Base-by-base conservation (phyloP, 1,140 invertebrate genomes). In the Chymomyza costata region DNA sequence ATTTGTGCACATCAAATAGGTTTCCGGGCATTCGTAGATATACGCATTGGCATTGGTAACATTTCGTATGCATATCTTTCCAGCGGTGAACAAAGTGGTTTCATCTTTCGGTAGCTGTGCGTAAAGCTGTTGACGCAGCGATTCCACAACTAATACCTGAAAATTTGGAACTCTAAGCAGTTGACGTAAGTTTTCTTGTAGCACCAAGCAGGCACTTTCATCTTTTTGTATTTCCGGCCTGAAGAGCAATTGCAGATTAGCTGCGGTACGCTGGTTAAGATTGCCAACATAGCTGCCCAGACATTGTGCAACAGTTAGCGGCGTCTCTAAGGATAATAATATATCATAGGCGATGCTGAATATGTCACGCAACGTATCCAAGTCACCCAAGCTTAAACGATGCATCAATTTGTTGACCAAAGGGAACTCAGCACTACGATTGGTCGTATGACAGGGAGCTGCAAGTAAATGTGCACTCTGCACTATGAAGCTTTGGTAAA, bases 1-100 rank as follows among this genome's bases (percentile, higher is more conserved):
- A 49, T 74, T 80, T 5, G 55, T 74, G 50, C 80, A 83, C 25
- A 83, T 80, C 18, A 83, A 21, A 44, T 61, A 70, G 2, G 80
- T 82, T 19, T 74, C 59, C 6, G 80, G 62, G 5, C 80, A 83
- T 39, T 83, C 80, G 41, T 73, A 70, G 16, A 83, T 48, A 10
- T 83, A 82, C 21, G 32, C 50, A 41, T 56, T 55, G 11, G 11
- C 32, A 6, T 63, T 28, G 2, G 65, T 82, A 0, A 44, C 38
- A 25, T 83, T 83, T 6, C 54, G 59, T 10, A 83, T 43, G 37
- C 80, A 83, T 7, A 83, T 43, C 16, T 80, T 74, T 8, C 43
- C 61, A 1, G 65, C 69, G 1, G 55, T 71, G 35, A 55, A 80
- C n/a, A 80, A 37, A 2, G 65, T 19, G 2, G 44, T 55, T 17